Evolutionary conservation across 2,797 vertebrate genomes (phyloP).

Genomic region (Enteromius viviparus): DNA sequence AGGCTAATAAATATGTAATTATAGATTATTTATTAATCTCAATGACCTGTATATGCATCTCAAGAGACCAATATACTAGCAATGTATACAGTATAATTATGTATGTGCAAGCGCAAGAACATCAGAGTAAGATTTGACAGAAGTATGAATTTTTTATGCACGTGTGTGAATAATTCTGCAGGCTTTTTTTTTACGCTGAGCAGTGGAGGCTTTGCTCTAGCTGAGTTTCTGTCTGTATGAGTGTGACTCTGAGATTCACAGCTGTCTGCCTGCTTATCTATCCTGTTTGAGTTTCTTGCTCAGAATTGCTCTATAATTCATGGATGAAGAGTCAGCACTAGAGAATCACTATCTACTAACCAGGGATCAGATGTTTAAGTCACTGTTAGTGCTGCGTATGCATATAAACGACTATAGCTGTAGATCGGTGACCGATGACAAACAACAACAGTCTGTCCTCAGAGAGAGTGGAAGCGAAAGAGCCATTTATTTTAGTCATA

Average conservation of each 20-base stretch:
- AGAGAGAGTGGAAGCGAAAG: conserved; percentile 37
- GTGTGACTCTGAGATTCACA: conserved; percentile 39
- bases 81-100: background rate
- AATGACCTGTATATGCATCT: conserved; percentile 2
- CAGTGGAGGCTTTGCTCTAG: conserved; percentile 11
- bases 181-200: conserved; percentile 7
- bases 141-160: conserved; percentile 33
- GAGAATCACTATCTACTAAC: conserved; percentile 32
- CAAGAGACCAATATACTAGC: background rate
- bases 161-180: conserved; percentile 5
- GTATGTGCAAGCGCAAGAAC: background rate
- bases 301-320: conserved; percentile 54
- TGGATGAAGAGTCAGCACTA: conserved; percentile 39
- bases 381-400: background rate
- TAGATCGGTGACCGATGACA: conserved; percentile 29
- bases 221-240: conserved; percentile 31
- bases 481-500: conserved; percentile 48
- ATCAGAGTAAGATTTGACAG: conserved; percentile 18
- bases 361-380: conserved; percentile 45
- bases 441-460: conserved; percentile 29
- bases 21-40: conserved; percentile 9
- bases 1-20: conserved; percentile 14
- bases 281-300: conserved; percentile 37
- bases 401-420: conserved; percentile 21
- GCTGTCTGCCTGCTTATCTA: conserved; percentile 40